Conservation (phyloP, 2,888 invertebrate genomes). For the Pardosa pseudoannulata region DNA sequence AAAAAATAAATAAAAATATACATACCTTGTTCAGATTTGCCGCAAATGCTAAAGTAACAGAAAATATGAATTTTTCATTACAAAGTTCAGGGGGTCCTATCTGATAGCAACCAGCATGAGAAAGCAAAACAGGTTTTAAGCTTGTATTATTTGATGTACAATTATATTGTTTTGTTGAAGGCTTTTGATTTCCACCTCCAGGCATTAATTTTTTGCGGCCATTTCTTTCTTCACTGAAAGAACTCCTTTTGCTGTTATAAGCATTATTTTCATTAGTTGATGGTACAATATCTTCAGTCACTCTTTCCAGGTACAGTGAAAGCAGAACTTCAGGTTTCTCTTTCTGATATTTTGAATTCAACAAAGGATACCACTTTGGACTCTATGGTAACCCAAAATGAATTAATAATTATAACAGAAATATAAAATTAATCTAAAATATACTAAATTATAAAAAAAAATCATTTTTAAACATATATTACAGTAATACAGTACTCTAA, state of each 20-base stretch:
- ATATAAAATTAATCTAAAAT: too few relatives aligned
- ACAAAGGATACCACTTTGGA: constrained; percentile 78
- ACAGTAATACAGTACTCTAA: too few relatives aligned
- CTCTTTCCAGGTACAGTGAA: constrained; percentile 78
- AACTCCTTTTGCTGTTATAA: constrained; percentile 33
- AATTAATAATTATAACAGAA: too few relatives aligned
- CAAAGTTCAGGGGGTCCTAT: constrained; percentile 77
- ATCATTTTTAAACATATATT: too few relatives aligned
- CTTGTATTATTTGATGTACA: neutral
- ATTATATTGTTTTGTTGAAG: constrained; percentile 16
- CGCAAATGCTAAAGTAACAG: constrained; percentile 79
- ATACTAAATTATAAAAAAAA: too few relatives aligned
- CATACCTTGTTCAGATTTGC: constrained; percentile 78
- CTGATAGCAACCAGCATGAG: constrained; percentile 78
- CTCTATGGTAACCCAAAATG: too few relatives aligned
- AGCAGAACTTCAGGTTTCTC: constrained; percentile 78
- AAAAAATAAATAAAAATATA: neutral
- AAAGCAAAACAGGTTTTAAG: constrained; percentile 71
- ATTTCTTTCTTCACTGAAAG: constrained; percentile 30
- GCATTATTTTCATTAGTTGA: constrained; percentile 26
- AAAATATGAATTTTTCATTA: constrained; percentile 77
- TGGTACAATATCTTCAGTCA: constrained; percentile 73
- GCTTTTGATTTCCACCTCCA: constrained; percentile 1
- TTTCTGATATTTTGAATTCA: constrained; percentile 78
- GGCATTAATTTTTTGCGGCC: constrained; percentile 26